Conservation (phyloP, 2,113 vertebrate species). For the Odontesthes bonariensis region DNA sequence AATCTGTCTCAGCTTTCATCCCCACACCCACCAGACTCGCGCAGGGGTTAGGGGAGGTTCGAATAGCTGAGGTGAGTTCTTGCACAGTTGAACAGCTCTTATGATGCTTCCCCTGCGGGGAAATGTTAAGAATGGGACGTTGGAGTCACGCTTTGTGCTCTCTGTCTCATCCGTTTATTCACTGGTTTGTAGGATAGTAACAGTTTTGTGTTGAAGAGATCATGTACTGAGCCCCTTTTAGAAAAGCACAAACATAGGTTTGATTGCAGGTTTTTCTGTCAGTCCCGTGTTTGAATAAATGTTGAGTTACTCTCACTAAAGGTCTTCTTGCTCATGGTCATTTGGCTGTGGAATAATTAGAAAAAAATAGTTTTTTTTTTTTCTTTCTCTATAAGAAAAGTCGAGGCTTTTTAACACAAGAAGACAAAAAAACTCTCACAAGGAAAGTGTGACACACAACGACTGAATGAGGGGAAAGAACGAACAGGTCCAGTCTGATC, state of each 20-base stretch:
- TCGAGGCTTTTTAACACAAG: neutral
- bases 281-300: too few species aligned
- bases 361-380: too few species aligned
- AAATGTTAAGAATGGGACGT: neutral
- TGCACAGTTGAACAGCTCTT: neutral
- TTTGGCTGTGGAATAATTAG: neutral
- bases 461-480: too few species aligned
- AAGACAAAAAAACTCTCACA: too few species aligned
- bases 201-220: neutral
- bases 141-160: neutral
- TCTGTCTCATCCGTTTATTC: neutral
- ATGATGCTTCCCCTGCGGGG: neutral
- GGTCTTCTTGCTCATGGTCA: neutral
- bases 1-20: slow-evolving; percentile 50
- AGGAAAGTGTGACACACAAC: too few species aligned
- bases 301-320: too few species aligned
- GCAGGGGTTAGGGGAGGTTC: slow-evolving; percentile 30
- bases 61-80: neutral
- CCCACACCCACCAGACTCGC: slow-evolving; percentile 33
- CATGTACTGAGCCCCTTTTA: neutral
- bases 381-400: neutral
- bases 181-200: neutral
- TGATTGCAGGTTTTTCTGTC: too few species aligned
- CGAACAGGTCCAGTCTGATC: too few species aligned
- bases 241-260: neutral